Evolutionary conservation across 2,888 invertebrate species (phyloP).

Genomic region (Argyra leucocephala): DNA sequence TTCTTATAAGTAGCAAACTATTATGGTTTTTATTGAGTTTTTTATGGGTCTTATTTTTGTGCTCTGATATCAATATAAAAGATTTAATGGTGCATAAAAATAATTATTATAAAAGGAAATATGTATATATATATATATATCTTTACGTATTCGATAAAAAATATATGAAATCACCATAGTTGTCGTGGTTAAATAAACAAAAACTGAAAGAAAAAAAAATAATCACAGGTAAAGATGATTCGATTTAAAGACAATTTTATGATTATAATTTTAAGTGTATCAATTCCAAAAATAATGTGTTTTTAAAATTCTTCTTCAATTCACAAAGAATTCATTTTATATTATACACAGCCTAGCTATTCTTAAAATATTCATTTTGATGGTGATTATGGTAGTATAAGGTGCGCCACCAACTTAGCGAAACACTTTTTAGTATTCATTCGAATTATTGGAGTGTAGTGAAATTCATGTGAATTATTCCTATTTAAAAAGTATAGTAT

Average conservation of each 20-base stretch:
- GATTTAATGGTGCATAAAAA: conserved; percentile 4
- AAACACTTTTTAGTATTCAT: not conserved
- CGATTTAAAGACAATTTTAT: not conserved
- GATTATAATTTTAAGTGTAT: no score
- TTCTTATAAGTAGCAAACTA: not conserved
- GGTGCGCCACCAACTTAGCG: conserved; percentile 9
- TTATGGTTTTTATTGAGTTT: conserved; percentile 2
- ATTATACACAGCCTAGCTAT: not conserved
- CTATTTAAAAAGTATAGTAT: not conserved
- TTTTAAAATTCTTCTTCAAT: no score
- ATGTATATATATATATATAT: no score
- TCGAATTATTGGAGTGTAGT: not conserved
- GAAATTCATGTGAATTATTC: not conserved
- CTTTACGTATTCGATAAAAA: no score
- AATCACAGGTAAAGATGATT: conserved; percentile 3
- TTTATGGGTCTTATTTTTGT: not conserved
- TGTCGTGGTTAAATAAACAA: no score
- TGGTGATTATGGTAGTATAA: not conserved
- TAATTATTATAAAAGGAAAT: not conserved
- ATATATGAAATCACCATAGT: no score
- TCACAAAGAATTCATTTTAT: no score
- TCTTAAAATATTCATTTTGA: not conserved
- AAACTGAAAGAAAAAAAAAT: no score
- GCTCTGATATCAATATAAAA: no score
- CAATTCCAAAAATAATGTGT: no score